Evolutionary conservation across 2,797 vertebrate genomes (phyloP).

Genomic region (Macrochelys suwanniensis): DNA sequence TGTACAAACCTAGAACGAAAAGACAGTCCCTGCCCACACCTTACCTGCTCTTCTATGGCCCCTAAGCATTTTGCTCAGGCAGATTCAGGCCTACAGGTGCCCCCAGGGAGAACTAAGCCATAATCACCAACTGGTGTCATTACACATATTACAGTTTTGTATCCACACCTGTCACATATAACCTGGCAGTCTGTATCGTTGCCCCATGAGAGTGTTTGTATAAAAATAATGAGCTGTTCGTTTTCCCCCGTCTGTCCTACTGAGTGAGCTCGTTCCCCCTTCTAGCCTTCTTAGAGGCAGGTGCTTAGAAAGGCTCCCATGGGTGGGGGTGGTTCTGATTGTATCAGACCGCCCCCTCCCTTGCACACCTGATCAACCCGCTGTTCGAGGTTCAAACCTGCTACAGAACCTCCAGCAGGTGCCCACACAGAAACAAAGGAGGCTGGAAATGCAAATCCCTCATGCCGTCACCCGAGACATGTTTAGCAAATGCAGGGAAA

Average conservation of each 20-base stretch:
- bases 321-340: not conserved
- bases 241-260: too few species aligned
- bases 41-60: not conserved
- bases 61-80: not conserved
- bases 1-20: not conserved
- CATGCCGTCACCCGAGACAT: not conserved
- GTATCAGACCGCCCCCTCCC: not conserved
- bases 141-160: not conserved
- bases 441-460: not conserved
- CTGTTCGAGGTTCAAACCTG: not conserved
- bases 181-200: not conserved
- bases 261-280: not conserved
- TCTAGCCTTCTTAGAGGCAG: accelerated
- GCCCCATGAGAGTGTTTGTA: not conserved
- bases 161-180: not conserved
- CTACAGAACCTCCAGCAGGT: not conserved
- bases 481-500: not conserved
- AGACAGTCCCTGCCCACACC: not conserved
- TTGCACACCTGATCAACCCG: accelerated
- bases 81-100: not conserved
- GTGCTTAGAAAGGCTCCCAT: accelerated
- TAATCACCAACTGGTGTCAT: not conserved
- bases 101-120: not conserved
- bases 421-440: not conserved
- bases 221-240: not conserved